phyloP scores from a whole-genome alignment of 2,113 vertebrate genomes.

The Anseranas semipalmata region DNA sequence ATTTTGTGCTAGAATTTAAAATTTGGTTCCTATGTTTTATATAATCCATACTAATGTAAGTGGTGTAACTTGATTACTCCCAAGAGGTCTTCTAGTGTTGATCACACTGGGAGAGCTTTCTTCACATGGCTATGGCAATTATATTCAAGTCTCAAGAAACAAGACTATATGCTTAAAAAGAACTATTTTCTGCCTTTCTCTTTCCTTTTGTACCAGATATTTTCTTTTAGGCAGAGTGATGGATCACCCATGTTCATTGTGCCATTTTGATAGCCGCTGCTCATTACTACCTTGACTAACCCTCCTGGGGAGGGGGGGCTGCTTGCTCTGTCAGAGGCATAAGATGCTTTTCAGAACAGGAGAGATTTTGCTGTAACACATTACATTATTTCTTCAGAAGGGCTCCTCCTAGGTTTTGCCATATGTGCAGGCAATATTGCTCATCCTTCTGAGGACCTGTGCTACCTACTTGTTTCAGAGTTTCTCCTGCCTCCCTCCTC shows the following conservation, averaged over 20 bases:
- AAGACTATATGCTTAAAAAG: background rate
- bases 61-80: background rate
- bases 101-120: background rate
- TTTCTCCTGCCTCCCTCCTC: background rate
- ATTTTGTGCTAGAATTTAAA: background rate
- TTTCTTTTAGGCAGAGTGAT: background rate
- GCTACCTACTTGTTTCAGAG: background rate
- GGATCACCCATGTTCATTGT: background rate
- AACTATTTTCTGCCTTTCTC: background rate
- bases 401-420: background rate
- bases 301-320: background rate
- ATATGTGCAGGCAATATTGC: rapidly evolving
- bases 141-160: background rate
- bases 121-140: background rate
- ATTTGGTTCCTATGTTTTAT: background rate
- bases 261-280: background rate
- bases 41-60: background rate
- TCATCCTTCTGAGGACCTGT: background rate
- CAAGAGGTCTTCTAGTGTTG: background rate
- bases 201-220: background rate
- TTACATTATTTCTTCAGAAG: background rate
- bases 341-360: background rate
- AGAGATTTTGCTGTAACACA: background rate
- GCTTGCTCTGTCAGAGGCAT: background rate
- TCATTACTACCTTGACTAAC: background rate